Base-by-base conservation (phyloP, 2,888 invertebrate genomes). In the Antheraea assamensis region DNA sequence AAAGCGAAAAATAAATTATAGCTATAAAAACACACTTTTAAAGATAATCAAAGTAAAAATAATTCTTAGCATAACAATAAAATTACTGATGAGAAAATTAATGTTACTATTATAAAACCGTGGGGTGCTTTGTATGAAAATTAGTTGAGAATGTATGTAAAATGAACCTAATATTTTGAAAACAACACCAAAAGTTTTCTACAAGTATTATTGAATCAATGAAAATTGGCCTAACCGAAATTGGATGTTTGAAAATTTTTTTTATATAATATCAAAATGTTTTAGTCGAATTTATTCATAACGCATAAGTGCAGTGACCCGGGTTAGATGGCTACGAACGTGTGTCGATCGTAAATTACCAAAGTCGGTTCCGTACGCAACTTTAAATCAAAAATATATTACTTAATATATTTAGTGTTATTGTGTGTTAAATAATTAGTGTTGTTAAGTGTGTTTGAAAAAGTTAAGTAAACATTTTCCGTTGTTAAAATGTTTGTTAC, bases 261-360 rank as follows among this genome's bases (percentile, higher is more conserved):
- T 27, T 17, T 17, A 17, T 64, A 30, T 30, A 61, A 27, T 61
- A 61, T 61, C 61, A 58, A 58, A 58, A 58, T 64, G 61, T 64
- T 64, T 17, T 64, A 17, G 4, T 1, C 30, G 21, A 64, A 64
- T 30, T n/a, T 64, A 64, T 64, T 64, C 61, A 30, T 30, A 64
- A 64, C 61, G 61, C 17, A 64, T 64, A 30, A 17, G 61, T 64
- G 61, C 61, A 64, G 27, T 64, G 61, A 64, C 61, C 61, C 30
- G 61, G 27, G 27, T 30, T 30, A 64, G 61, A 64, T 30, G 61
- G 30, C 27, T 30, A 64, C 17, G 30, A 64, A 64, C 61, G 61
- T 64, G 61, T 27, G 61, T 64, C 30, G 30, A 64, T 64, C 27
- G 27, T 30, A 30, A 58, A 58, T 24, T 64, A 64, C 61, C 27